Base-by-base conservation (phyloP, 2,113 vertebrate species). In the Leiothrix lutea region DNA sequence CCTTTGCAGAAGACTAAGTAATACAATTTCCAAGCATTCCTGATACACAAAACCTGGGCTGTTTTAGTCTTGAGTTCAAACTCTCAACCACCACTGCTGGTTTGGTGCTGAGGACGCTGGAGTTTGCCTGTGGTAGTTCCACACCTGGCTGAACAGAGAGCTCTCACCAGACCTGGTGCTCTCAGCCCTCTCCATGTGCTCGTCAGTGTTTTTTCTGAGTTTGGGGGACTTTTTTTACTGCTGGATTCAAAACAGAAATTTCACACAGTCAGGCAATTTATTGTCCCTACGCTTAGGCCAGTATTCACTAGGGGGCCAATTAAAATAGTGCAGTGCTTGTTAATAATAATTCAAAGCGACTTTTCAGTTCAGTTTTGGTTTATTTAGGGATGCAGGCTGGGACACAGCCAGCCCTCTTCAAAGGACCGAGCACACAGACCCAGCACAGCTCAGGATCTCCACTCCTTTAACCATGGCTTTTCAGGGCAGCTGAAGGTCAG, bases 261-360 rank as follows among this genome's bases (percentile, higher is more conserved):
- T 87, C 73, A 61, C 38, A 42, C 0, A 3, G 40, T 22, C 75
- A 66, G 35, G 81, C 48, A 83, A 35, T 78, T 85, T 74, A 18
- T n/a, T 88, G 89, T 91, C 77, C 54, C 65, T 7, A 1, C 44
- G 79, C 80, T 64, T 31, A 58, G 92, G 73, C 74, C 77, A 25
- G 45, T 58, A 75, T 86, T 81, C 84, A 75, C 73, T 79, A 74
- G 79, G 91, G 86, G 65, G 72, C 53, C 89, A 96, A 94, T 96
- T 96, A 97, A 95, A 97, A 88, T 6, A 66, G 67, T 44, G 48
- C 54, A 60, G 56, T 21, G 53, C 86, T 95, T 69, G 71, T 91
- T 96, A 80, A 75, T 65, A 78, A 83, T 74, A 86, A 83, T 80
- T 92, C 79, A 78, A n/a, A 94, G 75, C 4, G 40, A 54, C 74